A percentile compares a stretch with the other conserved stretches of the same genome.
These are phyloP conservation scores for Pituophis catenifer DNA, from an alignment of 2,113 vertebrate genomes.

Conservation along the genomic window DNA sequence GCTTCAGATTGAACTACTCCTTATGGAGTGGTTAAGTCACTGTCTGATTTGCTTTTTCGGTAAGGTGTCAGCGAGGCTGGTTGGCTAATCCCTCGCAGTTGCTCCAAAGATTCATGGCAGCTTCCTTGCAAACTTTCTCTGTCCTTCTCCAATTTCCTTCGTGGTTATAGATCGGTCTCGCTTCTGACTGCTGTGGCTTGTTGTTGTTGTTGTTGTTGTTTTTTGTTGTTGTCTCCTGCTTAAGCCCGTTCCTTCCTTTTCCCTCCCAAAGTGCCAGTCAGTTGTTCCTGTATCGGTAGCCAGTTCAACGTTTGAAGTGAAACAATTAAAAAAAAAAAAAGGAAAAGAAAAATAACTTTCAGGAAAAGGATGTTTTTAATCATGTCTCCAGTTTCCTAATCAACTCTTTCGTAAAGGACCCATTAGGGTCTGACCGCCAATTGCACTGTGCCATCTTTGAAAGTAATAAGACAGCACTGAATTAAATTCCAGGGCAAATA, in stretches of 20 bases:
- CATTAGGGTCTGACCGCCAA: slow-evolving; percentile 54
- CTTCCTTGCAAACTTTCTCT: neutral
- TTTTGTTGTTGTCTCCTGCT: neutral
- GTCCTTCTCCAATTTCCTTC: neutral
- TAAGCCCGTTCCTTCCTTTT: neutral
- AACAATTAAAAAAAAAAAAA: neutral
- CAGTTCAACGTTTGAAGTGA: neutral
- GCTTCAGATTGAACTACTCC: neutral
- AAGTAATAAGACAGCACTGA: slow-evolving; percentile 55
- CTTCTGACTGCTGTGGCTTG: neutral
- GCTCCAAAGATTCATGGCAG: neutral
- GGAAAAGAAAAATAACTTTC: slow-evolving; percentile 46
- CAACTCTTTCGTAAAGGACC: slow-evolving; percentile 56
- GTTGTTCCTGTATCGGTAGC: neutral
- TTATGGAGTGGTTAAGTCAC: neutral
- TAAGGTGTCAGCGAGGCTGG: neutral
- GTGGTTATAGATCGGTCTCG: neutral
- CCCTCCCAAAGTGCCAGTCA: neutral
- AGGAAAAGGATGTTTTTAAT: slow-evolving; percentile 59
- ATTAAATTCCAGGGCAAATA: slow-evolving; percentile 58
- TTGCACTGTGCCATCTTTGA: slow-evolving; percentile 53
- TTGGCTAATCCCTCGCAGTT: neutral
- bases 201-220: neutral
- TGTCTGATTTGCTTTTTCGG: neutral
- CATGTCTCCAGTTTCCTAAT: slow-evolving; percentile 62